phyloP scores from a whole-genome alignment of 2,113 vertebrate species.

The Bombycilla garrulus region DNA sequence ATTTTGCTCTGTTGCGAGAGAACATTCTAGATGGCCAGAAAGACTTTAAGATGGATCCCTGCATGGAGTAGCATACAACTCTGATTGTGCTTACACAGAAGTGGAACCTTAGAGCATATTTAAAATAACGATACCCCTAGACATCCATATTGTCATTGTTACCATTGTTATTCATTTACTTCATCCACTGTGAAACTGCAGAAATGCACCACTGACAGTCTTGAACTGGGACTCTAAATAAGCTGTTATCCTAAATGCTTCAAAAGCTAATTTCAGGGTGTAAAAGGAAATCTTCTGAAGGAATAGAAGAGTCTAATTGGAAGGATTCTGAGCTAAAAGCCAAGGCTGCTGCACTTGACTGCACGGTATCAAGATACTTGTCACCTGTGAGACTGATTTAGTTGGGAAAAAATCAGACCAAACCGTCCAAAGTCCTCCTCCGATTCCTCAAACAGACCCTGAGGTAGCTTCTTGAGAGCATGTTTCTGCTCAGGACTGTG shows the following conservation, averaged over 20 bases:
- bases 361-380: not conserved
- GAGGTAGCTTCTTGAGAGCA: not conserved
- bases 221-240: not conserved
- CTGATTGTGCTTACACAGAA: not conserved
- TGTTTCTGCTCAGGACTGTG: not conserved
- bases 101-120: not conserved
- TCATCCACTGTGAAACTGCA: not conserved
- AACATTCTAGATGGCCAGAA: not conserved
- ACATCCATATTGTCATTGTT: fast-evolving
- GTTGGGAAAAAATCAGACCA: not conserved
- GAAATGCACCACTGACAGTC: not conserved
- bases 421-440: not conserved
- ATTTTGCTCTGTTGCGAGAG: not conserved
- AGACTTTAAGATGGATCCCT: not conserved
- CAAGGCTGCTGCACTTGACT: not conserved
- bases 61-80: not conserved
- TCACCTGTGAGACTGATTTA: not conserved
- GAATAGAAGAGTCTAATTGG: not conserved
- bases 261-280: not conserved
- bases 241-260: not conserved
- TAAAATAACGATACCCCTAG: not conserved
- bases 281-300: not conserved
- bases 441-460: not conserved
- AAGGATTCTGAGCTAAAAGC: not conserved
- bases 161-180: fast-evolving